A percentile compares a stretch with the other conserved stretches of the same genome.
phyloP scores from a whole-genome alignment of 2,888 invertebrate genomes.

The Panopea generosa region DNA sequence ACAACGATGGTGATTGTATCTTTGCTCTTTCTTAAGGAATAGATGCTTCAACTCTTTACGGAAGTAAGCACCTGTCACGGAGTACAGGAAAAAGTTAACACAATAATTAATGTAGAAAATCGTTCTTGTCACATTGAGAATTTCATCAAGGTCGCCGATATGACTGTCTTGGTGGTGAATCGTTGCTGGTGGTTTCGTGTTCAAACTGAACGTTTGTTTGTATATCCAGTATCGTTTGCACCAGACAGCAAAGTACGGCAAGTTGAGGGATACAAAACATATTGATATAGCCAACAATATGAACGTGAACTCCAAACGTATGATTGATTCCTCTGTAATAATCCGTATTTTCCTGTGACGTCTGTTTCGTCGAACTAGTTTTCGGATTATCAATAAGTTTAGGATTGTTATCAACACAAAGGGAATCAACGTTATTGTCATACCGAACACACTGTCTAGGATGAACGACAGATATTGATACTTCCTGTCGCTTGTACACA shows the following conservation, averaged over 20 bases:
- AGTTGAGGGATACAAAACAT: slow-evolving; percentile 81
- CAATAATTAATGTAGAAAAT: too few relatives aligned
- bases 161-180: slow-evolving; percentile 35
- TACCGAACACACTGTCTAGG: slow-evolving; percentile 78
- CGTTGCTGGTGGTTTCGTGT: slow-evolving; percentile 8
- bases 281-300: too few relatives aligned
- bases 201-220: slow-evolving; percentile 24
- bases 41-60: too few relatives aligned
- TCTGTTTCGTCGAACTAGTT: slow-evolving; percentile 74
- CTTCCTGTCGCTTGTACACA: slow-evolving; percentile 70
- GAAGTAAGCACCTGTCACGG: too few relatives aligned
- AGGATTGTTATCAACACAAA: slow-evolving; percentile 79
- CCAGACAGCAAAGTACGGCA: slow-evolving; percentile 83
- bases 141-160: slow-evolving; percentile 54
- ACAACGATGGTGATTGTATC: slow-evolving; percentile 62
- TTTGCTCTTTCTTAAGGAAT: slow-evolving; percentile 68
- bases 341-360: slow-evolving; percentile 67
- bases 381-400: slow-evolving; percentile 79
- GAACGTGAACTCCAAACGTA: too few relatives aligned
- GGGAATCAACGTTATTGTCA: slow-evolving; percentile 80
- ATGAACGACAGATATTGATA: slow-evolving; percentile 70
- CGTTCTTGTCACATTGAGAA: too few relatives aligned
- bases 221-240: too few relatives aligned
- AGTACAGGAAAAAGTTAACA: too few relatives aligned
- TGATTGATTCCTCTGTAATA: too few relatives aligned